These are phyloP conservation scores for Onychomys torridus DNA, from an alignment of 2,797 vertebrate species.

Conservation along the genomic window DNA sequence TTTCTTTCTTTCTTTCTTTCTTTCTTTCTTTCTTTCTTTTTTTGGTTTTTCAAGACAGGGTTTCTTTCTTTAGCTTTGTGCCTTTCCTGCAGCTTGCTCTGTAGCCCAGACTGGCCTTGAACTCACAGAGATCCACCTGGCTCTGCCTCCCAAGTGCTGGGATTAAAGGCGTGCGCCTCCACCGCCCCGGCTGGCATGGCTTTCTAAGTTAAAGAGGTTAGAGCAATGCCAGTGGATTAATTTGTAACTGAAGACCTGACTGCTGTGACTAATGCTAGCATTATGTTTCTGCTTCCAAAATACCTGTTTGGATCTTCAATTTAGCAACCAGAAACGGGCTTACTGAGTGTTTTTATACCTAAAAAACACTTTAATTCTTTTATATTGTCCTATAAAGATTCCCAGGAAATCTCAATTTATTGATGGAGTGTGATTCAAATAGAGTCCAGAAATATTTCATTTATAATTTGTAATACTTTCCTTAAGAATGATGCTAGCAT, in stretches of 20 bases:
- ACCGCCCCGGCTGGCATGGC: too few relatives aligned
- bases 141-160: too few relatives aligned
- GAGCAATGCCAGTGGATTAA: not conserved
- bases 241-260: not conserved
- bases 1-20: too few relatives aligned
- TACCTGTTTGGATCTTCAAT: not conserved
- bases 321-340: not conserved
- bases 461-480: constrained; percentile 11
- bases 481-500: not conserved
- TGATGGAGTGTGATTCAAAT: not conserved
- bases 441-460: not conserved
- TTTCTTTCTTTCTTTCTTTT: too few relatives aligned
- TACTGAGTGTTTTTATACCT: not conserved
- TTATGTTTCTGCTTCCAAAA: constrained; percentile 17
- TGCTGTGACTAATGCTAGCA: not conserved
- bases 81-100: too few relatives aligned
- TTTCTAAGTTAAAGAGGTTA: constrained; percentile 1
- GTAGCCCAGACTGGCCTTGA: too few relatives aligned
- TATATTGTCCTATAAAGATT: not conserved
- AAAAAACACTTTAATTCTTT: constrained; percentile 6
- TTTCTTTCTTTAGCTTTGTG: too few relatives aligned
- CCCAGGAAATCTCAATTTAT: not conserved
- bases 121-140: too few relatives aligned
- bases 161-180: too few relatives aligned
- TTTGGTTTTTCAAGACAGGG: too few relatives aligned